Evolutionary conservation across 1,140 invertebrate species (phyloP), one percentile per base, ranked within the genome.

Genomic region (Lucilia sericata): DNA sequence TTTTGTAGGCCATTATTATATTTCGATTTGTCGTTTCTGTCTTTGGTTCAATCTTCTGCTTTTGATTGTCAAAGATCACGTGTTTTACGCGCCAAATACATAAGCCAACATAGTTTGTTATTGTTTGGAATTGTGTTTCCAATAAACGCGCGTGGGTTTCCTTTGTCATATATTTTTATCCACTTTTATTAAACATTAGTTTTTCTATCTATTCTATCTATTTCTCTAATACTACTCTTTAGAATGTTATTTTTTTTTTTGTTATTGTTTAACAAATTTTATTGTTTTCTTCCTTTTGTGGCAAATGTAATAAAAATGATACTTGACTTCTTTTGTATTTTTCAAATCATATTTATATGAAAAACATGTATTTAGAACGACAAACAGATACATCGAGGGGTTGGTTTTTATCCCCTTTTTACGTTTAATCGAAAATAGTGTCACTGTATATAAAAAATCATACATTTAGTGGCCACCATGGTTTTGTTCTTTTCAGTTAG

Each of bases 31-130:
- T 60, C 17, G 14, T n/a, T 17, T 60, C 14, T 17, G 25, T 1
- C 25, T 30, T 30, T 30, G 25, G 25, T 60, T 60, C 14, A n/a
- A 60, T 60, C 14, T 60, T 60, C 55, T 60, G 55, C n/a, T 60
- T 17, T 60, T 60, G 55, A 21, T 70, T 80, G 25, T 80, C 12
- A 42, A n/a, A 80, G 76, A 80, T 80, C 76, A 80, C 76, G 76
- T 80, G 76, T 80, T 80, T 42, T 76, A 49, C 42, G 42, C 76
- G 76, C 76, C 76, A 80, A 80, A 47, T 21, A 4, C 47, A 49
- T 47, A 42, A 10, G 42, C 2, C 10, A 42, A 7, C 42, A 42
- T 3, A 42, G n/a, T n/a, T 42, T 2, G 13, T n/a, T 42, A 76
- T 76, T 76, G 34, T 76, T 3, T n/a, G 8, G n/a, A 60, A 60